phyloP scores from a whole-genome alignment of 1,140 invertebrate genomes.

The Goniozus legneri region DNA sequence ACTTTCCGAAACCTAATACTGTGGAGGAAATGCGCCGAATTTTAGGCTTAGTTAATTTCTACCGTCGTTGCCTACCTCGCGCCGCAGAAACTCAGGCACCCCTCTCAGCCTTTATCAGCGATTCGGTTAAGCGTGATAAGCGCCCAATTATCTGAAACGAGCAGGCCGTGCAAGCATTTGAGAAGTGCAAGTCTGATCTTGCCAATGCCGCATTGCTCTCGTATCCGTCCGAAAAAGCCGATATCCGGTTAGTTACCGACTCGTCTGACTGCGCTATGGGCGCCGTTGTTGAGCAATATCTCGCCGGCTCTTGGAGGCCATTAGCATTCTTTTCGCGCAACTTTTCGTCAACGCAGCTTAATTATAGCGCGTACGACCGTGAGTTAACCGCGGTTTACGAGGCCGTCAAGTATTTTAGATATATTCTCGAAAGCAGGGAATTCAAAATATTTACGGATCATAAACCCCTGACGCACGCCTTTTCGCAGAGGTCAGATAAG shows the following conservation, averaged over 20 bases:
- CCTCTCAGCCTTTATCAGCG: conserved; percentile 16
- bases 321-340: background rate
- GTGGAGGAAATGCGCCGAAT: conserved; percentile 30
- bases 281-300: background rate
- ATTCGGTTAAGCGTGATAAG: conserved; percentile 23
- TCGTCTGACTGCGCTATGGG: background rate
- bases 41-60: conserved; percentile 38
- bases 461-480: conserved; percentile 33
- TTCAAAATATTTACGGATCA: conserved; percentile 39
- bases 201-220: conserved; percentile 2
- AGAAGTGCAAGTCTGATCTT: conserved; percentile 11
- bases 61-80: conserved; percentile 24
- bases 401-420: conserved; percentile 29
- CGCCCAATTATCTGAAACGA: conserved; percentile 4
- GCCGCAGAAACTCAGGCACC: conserved; percentile 22
- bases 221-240: background rate
- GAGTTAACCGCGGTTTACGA: conserved; percentile 31
- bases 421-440: conserved; percentile 24
- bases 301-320: background rate
- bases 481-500: conserved; percentile 24
- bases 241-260: background rate
- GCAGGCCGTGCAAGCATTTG: conserved; percentile 12
- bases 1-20: conserved; percentile 23
- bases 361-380: background rate
- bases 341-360: background rate